Evolutionary conservation across 2,888 invertebrate genomes (phyloP), one percentile per base, ranked within the genome.

Genomic region (Amphipyra tragopoginis): DNA sequence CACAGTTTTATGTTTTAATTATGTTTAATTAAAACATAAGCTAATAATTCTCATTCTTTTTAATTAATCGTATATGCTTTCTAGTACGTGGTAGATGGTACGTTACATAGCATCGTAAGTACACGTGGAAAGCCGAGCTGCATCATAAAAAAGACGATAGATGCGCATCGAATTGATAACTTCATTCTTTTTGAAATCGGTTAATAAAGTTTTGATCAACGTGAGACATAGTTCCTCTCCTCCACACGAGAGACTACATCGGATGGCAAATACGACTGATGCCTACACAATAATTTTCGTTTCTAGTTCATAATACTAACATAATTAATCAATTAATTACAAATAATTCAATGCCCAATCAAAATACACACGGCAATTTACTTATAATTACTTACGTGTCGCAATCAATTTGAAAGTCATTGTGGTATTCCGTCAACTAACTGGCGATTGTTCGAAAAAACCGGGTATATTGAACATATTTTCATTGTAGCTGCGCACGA

Each of bases 401-500:
- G 44, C 39, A 59, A 72, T 58, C 38, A 65, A 74, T 55, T 65
- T 54, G 26, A 9, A 38, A 72, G 51, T 59, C 45, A 52, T 44
- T 57, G 53, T 33, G 59, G 61, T 59, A 40, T 60, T 44, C 21
- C 60, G 61, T 62, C 54, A 55, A 29, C 15, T 47, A 68, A 60
- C 45, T 40, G n/a, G 44, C 21, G 15, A 65, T 53, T 70, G 51
- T 42, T 57, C 39, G 7, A 50, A 75, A 72, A 63, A 70, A 43
- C 42, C 34, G 14, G 54, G 11, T 38, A 62, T 64, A 57, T 61
- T 15, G 47, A 50, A 44, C 21, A 57, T 72, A n/a, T n/a, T n/a
- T 78, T 69, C 42, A 64, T 48, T 72, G 66, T 58, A 55, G 43
- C 55, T 60, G 10, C 53, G 21, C 13, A 34, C 43, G 43, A 64